Evolutionary conservation across 2,888 invertebrate genomes (phyloP), one percentile per base, ranked within the genome.

Genomic region (Tenthredo notha): DNA sequence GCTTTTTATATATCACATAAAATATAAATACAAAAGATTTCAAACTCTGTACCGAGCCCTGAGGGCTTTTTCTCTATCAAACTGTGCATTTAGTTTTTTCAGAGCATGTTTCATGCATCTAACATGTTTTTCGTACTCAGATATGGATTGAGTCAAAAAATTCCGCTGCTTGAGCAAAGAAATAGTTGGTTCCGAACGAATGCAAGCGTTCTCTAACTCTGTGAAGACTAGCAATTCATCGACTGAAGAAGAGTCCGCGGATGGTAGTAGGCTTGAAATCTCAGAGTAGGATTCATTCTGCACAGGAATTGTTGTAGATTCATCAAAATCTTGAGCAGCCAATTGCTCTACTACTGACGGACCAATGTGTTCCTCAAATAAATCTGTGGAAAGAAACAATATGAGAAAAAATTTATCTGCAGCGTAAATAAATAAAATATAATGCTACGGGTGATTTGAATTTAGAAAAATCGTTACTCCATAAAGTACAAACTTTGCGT

Each of bases 221-320:
- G 33, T 37, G 29, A 78, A 78, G 9, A 37, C 33, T n/a, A 58
- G 21, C 10, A 58, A 78, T 58, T 58, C 78, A n/a, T 78, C 75
- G 15, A 40, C 47, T 21, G 1, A 1, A n/a, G 40, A 40, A 40
- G 25, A 47, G 47, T 50, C 29, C 7, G 29, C 29, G 29, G 75
- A 50, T 47, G 75, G 47, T 61, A 12, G 58, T 5, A 37, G 61
- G 12, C 37, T 58, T 2, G 61, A 18, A 78, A 78, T 37, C 15
- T 78, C 78, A 1, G 58, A 58, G 21, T 78, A 78, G 18, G 78
- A 78, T 78, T 61, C 78, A 61, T 78, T 61, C 21, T 54, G 58
- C 18, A 21, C 37, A 61, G 58, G 1, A 18, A 58, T 61, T 5
- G 37, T 1, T 12, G 4, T 21, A 6, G 12, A 58, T 80, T 61